Base-by-base conservation (phyloP, 2,113 vertebrate genomes). In the Esox niger region DNA sequence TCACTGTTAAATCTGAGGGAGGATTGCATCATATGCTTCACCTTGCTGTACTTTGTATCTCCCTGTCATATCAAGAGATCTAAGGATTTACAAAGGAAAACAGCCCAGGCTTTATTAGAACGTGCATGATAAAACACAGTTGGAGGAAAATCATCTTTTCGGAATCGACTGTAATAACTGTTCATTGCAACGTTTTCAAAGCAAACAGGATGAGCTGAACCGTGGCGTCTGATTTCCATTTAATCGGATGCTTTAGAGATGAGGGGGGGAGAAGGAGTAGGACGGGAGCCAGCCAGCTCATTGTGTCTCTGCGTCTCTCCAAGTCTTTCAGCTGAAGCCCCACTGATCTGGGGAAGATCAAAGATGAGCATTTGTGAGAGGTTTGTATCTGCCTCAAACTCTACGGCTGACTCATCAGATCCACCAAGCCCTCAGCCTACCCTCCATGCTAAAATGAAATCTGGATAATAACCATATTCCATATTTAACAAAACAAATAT, bases 291-390 rank as follows among this genome's bases (percentile, higher is more conserved):
- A 17, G 75, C 83, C 84, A 81, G 79, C 78, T 76, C 75, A 79
- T 73, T 82, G 73, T 63, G 80, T 82, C 83, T 82, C 66, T 77
- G 83, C 68, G 70, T 84, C 83, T 82, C 52, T 82, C 52, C 54
- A 64, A 81, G 38, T 43, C 38, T 43, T 80, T 85, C 85, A 81
- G 81, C 69, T 79, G 77, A 78, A 84, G 74, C 84, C 71, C 46
- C 73, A 77, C 83, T 86, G 86, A 91, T 89, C 84, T 86, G 79
- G 72, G 80, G 74, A 75, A 88, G 87, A 89, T 88, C 86, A 87
- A 84, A 89, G 86, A 90, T 90, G 86, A 86, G 80, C 83, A 83
- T 82, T 88, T 90, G 77, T 73, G 76, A 88, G 76, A 75, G 87
- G 80, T 82, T 80, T 82, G 78, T 77, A 61, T 71, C 82, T 75